phyloP scores from a whole-genome alignment of 1,140 invertebrate species.

The Platorchestia sp. region DNA sequence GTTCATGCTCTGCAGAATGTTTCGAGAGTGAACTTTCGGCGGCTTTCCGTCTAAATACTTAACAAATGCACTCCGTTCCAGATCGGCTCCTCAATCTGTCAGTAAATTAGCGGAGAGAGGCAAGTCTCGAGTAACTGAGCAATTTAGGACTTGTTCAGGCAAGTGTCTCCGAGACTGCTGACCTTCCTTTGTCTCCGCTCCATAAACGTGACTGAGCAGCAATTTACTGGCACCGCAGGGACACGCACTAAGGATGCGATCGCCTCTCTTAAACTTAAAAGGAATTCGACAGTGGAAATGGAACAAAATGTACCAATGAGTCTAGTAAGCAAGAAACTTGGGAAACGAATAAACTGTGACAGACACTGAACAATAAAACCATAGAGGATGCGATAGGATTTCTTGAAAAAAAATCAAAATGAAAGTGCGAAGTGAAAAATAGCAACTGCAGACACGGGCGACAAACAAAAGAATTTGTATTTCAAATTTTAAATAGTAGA shows the following conservation, averaged over 20 bases:
- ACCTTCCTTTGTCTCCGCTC: neutral
- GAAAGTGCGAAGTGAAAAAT: neutral
- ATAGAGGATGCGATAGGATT: neutral
- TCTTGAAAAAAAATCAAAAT: neutral
- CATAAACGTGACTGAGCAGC: neutral
- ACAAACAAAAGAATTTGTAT: neutral
- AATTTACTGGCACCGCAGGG: neutral
- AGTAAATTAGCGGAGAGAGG: constrained; percentile 43
- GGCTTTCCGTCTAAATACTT: constrained; percentile 32
- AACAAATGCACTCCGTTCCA: constrained; percentile 42
- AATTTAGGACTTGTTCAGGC: constrained; percentile 17
- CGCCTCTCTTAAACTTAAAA: neutral
- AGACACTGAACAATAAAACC: neutral
- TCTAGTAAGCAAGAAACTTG: neutral
- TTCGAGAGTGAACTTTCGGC: neutral
- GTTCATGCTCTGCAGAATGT: neutral
- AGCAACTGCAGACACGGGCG: neutral
- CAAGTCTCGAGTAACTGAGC: neutral
- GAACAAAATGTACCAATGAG: neutral
- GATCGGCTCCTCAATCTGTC: constrained; percentile 44
- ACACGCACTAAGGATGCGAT: neutral
- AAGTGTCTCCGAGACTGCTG: constrained; percentile 5
- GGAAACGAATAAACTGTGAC: neutral
- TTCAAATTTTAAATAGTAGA: neutral
- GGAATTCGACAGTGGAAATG: neutral